phyloP scores from a whole-genome alignment of 1,140 invertebrate species.

The Heterodera carotae region DNA sequence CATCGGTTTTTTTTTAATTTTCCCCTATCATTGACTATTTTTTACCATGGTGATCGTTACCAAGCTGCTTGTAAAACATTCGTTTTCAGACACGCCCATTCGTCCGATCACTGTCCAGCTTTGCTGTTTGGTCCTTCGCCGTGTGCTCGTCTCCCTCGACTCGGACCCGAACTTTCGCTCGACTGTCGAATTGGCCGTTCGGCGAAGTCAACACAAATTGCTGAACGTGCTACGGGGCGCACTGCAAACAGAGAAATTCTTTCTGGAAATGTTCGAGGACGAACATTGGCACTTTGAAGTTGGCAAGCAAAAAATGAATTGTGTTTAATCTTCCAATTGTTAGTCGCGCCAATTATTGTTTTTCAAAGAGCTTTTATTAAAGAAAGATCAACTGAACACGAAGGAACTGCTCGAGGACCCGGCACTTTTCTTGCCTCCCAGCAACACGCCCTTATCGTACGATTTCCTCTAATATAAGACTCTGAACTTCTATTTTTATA shows the following conservation, averaged over 20 bases:
- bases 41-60: no score
- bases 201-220: slow-evolving; percentile 66
- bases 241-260: slow-evolving; percentile 97
- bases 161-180: slow-evolving; percentile 70
- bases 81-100: slow-evolving; percentile 68
- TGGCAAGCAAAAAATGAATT: no score
- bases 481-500: no score
- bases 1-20: slow-evolving; percentile 28
- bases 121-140: slow-evolving; percentile 76
- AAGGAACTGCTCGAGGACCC: slow-evolving; percentile 76
- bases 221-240: slow-evolving; percentile 76
- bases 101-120: slow-evolving; percentile 88
- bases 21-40: not conserved
- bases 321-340: no score
- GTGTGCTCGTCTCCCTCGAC: slow-evolving; percentile 67
- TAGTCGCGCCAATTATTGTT: slow-evolving; percentile 71
- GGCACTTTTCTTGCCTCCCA: slow-evolving; percentile 90
- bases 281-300: slow-evolving; percentile 86
- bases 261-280: slow-evolving; percentile 97
- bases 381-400: slow-evolving; percentile 53
- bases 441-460: slow-evolving; percentile 80
- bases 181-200: slow-evolving; percentile 66
- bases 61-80: no score
- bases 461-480: not conserved
- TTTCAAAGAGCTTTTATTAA: slow-evolving; percentile 13